Evolutionary conservation across 2,888 invertebrate genomes (phyloP).

Genomic region (Tetragonula carbonaria): DNA sequence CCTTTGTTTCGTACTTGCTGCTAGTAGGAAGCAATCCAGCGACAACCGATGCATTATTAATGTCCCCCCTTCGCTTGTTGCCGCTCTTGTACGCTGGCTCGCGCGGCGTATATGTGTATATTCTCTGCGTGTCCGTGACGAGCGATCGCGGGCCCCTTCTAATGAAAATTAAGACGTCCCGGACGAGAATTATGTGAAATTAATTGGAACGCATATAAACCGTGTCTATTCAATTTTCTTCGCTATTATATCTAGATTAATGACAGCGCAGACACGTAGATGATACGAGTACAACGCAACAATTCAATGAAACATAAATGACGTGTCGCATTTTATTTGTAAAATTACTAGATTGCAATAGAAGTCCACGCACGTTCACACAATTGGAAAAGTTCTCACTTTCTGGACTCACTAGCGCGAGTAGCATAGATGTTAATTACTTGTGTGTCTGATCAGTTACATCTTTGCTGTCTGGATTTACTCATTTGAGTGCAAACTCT

Average conservation of each 20-base stretch:
- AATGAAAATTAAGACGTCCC: slow-evolving; percentile 58
- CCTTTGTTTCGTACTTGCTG: slow-evolving; percentile 70
- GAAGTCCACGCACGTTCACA: no score
- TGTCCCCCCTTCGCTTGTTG: slow-evolving; percentile 74
- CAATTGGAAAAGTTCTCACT: neutral
- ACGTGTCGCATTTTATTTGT: neutral
- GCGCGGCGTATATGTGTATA: slow-evolving; percentile 62
- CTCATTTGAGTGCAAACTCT: neutral
- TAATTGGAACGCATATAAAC: slow-evolving; percentile 27
- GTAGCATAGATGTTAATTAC: no score
- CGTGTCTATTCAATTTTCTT: neutral
- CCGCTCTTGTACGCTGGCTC: slow-evolving; percentile 70
- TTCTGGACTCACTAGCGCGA: neutral
- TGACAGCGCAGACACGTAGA: neutral
- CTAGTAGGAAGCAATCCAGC: slow-evolving; percentile 73
- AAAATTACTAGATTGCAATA: no score
- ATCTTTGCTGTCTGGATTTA: neutral
- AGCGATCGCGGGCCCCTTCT: slow-evolving; percentile 37
- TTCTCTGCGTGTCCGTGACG: slow-evolving; percentile 58
- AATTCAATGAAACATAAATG: neutral
- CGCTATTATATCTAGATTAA: slow-evolving; percentile 2
- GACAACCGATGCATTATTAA: slow-evolving; percentile 80
- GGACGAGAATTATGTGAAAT: slow-evolving; percentile 31
- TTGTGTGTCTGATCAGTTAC: neutral
- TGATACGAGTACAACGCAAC: neutral